Evolutionary conservation across 2,888 invertebrate genomes (phyloP), one percentile per base, ranked within the genome.

Genomic region (Parasteatoda lunata): DNA sequence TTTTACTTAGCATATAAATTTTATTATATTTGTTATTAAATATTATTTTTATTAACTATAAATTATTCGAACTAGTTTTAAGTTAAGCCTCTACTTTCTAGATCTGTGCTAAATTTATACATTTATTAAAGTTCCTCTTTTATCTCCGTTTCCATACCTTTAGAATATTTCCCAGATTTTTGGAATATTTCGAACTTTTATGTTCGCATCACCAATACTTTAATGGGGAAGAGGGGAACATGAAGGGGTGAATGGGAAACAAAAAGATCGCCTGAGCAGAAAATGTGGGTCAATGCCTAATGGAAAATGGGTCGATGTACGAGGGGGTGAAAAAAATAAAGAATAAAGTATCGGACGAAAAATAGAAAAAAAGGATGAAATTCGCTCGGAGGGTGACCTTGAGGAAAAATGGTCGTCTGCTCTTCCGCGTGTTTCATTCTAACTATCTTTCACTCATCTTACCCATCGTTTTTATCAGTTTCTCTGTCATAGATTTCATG

Each of bases 271-370:
- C 66, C 73, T 73, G 72, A 81, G 76, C 51, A 30, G 13, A 52
- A 59, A 78, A 84, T 84, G n/a, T 84, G 84, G 84, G 84, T 84
- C 84, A 84, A 78, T 84, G 84, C 77, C 71, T 84, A 84, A 77
- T 71, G 69, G 78, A 54, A 84, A 84, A 59, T 84, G 84, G 84
- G 84, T 84, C 83, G 83, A 83, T 83, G 83, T 69, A 70, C 73
- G 51, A 47, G n/a, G 45, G 68, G 68, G 52, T 30, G 51, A 54
- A 11, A 30, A 13, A 13, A 13, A 9, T 5, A 5, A n/a, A n/a
- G 59, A 59, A n/a, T 59, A 13, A 59, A 59, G n/a, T 59, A 7
- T 4, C 59, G 4, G 59, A 59, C 11, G 59, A 59, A 30, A 68
- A 68, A 45, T 30, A 68, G 66, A 9, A 68, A 30, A 30, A 59